phyloP scores from a whole-genome alignment of 2,888 invertebrate species.

The Adelognathus sp. region DNA sequence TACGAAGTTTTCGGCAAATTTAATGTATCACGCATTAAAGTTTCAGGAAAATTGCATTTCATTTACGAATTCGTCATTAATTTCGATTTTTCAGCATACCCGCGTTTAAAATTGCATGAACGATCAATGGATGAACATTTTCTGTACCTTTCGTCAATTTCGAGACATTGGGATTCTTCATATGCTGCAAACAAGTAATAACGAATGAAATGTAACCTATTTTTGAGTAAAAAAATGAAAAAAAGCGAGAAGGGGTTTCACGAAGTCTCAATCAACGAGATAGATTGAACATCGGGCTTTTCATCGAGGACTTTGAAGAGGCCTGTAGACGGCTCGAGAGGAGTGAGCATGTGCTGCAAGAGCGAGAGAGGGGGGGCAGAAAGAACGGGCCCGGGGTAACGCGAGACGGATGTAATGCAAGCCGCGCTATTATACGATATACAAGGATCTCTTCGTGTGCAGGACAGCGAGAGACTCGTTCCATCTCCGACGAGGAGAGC shows the following conservation, averaged over 20 bases:
- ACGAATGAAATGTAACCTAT: no score
- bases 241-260: not conserved
- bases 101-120: no score
- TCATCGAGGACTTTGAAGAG: slow-evolving; percentile 66
- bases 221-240: no score
- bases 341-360: slow-evolving; percentile 34
- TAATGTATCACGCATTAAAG: no score
- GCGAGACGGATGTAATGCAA: slow-evolving; percentile 80
- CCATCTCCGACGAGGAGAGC: not conserved
- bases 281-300: slow-evolving; percentile 34
- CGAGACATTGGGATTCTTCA: no score
- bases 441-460: slow-evolving; percentile 68
- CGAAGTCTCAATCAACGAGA: not conserved
- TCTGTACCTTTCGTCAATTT: no score
- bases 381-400: slow-evolving; percentile 72
- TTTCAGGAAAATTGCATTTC: no score
- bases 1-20: no score
- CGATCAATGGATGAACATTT: no score
- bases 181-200: no score
- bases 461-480: slow-evolving; percentile 25
- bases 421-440: slow-evolving; percentile 78
- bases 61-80: no score
- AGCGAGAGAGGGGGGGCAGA: slow-evolving; percentile 50
- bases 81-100: no score
- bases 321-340: slow-evolving; percentile 64